phyloP scores from a whole-genome alignment of 1,140 invertebrate genomes.

The Temnothorax longispinosus region DNA sequence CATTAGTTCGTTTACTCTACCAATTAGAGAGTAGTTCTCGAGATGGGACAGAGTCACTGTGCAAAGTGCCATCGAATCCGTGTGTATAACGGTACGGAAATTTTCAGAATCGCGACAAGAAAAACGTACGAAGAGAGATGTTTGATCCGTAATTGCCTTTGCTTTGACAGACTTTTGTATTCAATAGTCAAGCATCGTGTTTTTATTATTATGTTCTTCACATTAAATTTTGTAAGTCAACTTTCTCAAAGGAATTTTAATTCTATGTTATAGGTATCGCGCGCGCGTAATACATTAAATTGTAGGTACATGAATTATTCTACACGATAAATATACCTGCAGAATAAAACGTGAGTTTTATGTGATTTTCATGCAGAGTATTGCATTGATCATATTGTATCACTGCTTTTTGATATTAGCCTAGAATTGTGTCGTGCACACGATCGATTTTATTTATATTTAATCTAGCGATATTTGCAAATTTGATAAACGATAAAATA shows the following conservation, averaged over 20 bases:
- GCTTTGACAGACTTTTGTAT: not conserved
- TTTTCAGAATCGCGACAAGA: conserved; percentile 57
- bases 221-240: not conserved
- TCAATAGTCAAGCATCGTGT: not conserved
- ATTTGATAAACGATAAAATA: not conserved
- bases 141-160: conserved; percentile 28
- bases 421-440: conserved; percentile 13
- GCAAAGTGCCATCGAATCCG: conserved; percentile 66
- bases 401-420: conserved; percentile 37
- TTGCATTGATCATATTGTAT: conserved; percentile 23
- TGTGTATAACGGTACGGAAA: conserved; percentile 66
- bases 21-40: conserved; percentile 71
- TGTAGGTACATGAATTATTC: conserved; percentile 8
- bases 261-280: not conserved
- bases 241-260: not conserved
- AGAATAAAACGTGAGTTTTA: not conserved
- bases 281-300: not conserved
- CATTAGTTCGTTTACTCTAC: conserved; percentile 65
- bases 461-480: conserved; percentile 25
- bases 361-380: conserved; percentile 6
- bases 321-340: not conserved
- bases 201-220: not conserved
- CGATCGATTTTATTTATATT: conserved; percentile 31
- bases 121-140: conserved; percentile 23
- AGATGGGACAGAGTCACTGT: conserved; percentile 72